These are phyloP conservation scores for Stenotaenia linearis DNA, from an alignment of 2,888 invertebrate species.

Conservation along the genomic window DNA sequence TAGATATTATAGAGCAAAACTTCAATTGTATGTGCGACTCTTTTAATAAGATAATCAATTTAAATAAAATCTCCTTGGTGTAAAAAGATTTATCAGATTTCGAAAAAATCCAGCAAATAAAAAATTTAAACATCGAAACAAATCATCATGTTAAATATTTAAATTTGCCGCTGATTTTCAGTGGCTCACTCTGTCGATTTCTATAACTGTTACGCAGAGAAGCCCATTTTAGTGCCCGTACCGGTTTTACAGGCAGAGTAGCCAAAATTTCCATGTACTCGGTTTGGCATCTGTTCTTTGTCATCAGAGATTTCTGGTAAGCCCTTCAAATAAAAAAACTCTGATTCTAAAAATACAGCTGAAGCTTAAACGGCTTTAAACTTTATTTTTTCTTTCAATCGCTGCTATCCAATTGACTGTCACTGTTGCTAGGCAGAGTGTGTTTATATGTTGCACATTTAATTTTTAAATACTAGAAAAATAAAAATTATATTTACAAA, in stretches of 20 bases:
- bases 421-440: constrained; percentile 1
- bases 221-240: background rate
- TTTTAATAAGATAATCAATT: background rate
- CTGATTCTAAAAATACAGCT: background rate
- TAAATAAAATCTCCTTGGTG: too few relatives aligned
- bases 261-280: constrained; percentile 21
- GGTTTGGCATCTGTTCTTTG: constrained; percentile 16
- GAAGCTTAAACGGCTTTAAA: background rate
- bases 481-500: background rate
- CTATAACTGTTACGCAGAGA: background rate
- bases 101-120: too few relatives aligned
- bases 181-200: background rate
- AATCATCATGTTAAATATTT: too few relatives aligned
- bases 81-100: background rate
- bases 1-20: background rate
- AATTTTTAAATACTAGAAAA: background rate
- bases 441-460: background rate
- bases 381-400: background rate
- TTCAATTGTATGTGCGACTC: background rate
- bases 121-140: background rate
- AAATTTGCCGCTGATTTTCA: background rate
- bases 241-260: background rate
- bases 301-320: constrained; percentile 24
- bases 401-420: background rate
- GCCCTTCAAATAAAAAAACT: constrained; percentile 19